Evolutionary conservation across 2,113 vertebrate genomes (phyloP), one percentile per base, ranked within the genome.

Genomic region (Pteruthius melanotis): DNA sequence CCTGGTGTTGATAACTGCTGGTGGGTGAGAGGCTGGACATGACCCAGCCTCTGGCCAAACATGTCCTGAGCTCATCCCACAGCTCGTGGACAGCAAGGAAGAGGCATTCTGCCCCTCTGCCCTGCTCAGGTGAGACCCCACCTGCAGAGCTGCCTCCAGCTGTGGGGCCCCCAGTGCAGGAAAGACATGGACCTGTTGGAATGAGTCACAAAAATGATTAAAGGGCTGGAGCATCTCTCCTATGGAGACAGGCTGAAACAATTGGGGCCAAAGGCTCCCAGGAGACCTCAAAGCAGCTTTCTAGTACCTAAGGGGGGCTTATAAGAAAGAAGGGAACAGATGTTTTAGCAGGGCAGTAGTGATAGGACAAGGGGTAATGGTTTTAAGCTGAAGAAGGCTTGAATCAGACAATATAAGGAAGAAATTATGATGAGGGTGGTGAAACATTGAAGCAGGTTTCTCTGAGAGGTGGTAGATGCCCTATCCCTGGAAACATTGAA

Each of bases 81-180:
- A 81, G 15, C 31, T 54, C 0, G 0, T 33, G 30, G 8, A 16
- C 28, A 54, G 33, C 40, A 66, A 33, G 27, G 1, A 1, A 9
- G 47, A 28, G 37, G 14, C 27, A 52, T 39, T 54, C 39, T 60
- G 31, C 10, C 27, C 33, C 18, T 54, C 33, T 40, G 7, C 45
- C 13, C 22, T 12, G 13, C 50, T 65, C 35, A 30, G 7, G 2
- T 42, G 24, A 61, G 21, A 61, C 17, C 13, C 10, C 30, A 20
- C 19, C 37, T 74, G 19, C 30, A 42, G 26, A 42, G 24, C 26
- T 54, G 31, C 3, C 0, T 54, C 54, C 64, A 63, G 37, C 18
- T 39, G 12, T 31, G 35, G 17, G 8, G 10, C 21, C 6, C 27
- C 26, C 33, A 50, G 24, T 7, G 52, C 33, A 68, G 18, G 33